Percentiles rank a stretch among this genome's conserved stretches.
These are phyloP conservation scores for Liasis olivaceus DNA, from an alignment of 2,797 vertebrate species.

Conservation along the genomic window DNA sequence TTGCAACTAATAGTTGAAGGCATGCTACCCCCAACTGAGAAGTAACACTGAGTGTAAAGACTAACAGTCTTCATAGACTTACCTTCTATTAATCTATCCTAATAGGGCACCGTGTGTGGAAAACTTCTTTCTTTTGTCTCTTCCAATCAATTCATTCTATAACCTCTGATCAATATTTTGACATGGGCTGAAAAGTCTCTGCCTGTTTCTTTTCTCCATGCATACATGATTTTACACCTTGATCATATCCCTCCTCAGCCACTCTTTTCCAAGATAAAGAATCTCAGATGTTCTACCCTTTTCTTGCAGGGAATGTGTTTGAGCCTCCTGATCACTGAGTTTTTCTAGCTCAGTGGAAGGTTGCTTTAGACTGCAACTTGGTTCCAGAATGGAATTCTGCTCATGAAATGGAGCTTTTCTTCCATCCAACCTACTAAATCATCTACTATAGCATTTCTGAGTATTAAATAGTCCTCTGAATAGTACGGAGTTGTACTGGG, in stretches of 20 bases:
- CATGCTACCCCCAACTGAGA: neutral
- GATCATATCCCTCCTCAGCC: neutral
- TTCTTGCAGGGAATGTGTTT: neutral
- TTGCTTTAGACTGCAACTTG: neutral
- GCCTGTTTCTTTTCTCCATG: neutral
- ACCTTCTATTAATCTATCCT: neutral
- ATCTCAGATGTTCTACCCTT: neutral
- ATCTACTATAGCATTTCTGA: neutral
- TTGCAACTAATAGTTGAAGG: neutral
- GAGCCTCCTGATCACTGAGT: neutral
- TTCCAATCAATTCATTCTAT: neutral
- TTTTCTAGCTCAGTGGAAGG: neutral
- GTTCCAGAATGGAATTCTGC: neutral
- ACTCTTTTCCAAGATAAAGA: neutral
- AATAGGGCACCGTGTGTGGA: neutral
- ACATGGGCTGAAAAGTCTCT: neutral
- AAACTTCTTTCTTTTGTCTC: neutral
- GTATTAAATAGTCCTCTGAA: neutral
- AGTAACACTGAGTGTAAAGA: neutral
- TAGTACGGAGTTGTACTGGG: neutral
- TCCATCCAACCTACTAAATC: neutral
- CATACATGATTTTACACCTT: neutral
- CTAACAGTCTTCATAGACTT: neutral
- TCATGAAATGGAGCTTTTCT: neutral
- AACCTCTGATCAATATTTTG: neutral